Evolutionary conservation across 1,140 invertebrate species (phyloP), one percentile per base, ranked within the genome.

Genomic region (Trachelipus rathkii): DNA sequence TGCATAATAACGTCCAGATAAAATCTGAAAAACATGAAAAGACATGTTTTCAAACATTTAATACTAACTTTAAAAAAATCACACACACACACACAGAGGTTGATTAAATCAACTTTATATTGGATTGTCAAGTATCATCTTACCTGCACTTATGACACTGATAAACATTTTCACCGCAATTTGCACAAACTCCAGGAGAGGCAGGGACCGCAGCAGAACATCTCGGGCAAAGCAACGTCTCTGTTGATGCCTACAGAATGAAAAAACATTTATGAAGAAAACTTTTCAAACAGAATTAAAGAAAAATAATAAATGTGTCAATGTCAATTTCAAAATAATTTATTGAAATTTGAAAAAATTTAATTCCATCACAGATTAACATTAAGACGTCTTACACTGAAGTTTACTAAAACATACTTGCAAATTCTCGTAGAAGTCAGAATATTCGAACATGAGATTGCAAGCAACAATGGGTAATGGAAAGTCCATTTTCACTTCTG

Each of bases 401-500:
- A 50, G n/a, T 3, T 33, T 33, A 33, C 33, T 1, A 33, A 33
- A 33, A 33, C 33, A n/a, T 43, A 79, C 81, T 74, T 89, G 92
- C 82, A 89, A 89, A 84, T 91, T 96, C 83, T 99, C 97, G 84
- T 97, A 98, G 85, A 99, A 98, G 83, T 98, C 96, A 0, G 94
- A 92, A 86, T 98, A 99, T 84, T 99, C 96, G 83, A 99, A 94
- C 95, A 98, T 98, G n/a, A 99, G 86, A 86, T 98, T 98, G 83
- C 96, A 98, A 0, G 96, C 96, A 0, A 97, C 93, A 67, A 99
- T 98, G 0, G 97, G 96, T 43, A 99, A 86, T 0, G 95, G 94
- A 83, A 99, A 96, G 84, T 97, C 95, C 73, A 98, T 93, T 86
- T 98, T 96, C 0, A 97, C 91, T 85, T 99, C 96, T 0, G 95